These are phyloP conservation scores for Microcebus jonahi DNA, from an alignment of 2,113 vertebrate genomes.

Conservation along the genomic window DNA sequence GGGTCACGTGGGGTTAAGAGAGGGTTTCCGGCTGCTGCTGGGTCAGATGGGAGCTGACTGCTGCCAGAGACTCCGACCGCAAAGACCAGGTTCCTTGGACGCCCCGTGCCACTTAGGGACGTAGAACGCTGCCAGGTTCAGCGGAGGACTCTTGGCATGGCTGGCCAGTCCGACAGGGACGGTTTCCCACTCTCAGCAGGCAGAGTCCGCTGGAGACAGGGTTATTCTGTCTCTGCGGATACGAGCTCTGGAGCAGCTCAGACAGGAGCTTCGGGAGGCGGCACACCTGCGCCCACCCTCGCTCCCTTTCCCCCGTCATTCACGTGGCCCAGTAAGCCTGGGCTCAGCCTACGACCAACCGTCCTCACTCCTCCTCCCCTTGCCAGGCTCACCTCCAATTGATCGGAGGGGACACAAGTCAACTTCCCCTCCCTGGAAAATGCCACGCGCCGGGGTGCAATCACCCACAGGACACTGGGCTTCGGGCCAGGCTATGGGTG, in stretches of 20 bases:
- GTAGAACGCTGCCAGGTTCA: background rate
- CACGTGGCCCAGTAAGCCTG: background rate
- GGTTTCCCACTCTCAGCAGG: background rate
- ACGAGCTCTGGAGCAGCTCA: background rate
- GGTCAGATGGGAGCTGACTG: background rate
- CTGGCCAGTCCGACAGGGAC: background rate
- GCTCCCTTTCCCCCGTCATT: rapidly evolving
- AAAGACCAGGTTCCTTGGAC: background rate
- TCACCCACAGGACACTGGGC: background rate
- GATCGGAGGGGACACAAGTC: background rate
- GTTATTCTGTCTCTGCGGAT: background rate
- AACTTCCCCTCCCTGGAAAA: background rate
- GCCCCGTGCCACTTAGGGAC: too few species aligned
- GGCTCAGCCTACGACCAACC: background rate
- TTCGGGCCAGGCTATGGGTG: background rate
- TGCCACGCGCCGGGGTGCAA: background rate
- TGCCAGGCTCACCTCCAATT: background rate
- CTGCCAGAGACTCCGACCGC: background rate
- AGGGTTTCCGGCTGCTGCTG: background rate
- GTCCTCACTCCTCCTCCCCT: background rate
- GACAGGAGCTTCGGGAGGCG: rapidly evolving
- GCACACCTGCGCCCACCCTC: rapidly evolving
- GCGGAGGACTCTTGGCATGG: too few species aligned
- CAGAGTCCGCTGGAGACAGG: background rate
- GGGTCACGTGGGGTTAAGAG: background rate